Evolutionary conservation across 2,888 invertebrate species (phyloP).

Genomic region (Dolichomitus sp.): DNA sequence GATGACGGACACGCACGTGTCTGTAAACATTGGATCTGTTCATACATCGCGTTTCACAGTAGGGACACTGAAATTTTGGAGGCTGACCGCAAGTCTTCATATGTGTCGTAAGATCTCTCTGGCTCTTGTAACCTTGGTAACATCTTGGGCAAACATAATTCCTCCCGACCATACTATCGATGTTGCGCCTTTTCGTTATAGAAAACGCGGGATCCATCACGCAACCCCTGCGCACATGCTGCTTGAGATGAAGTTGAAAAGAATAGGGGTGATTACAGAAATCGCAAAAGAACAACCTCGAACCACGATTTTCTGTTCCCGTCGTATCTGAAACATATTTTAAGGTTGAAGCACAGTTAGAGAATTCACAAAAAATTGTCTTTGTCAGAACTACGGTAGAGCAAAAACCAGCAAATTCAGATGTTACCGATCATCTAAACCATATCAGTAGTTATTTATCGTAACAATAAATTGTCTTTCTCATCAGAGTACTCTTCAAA

Average conservation of each 20-base stretch:
- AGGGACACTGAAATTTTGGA: slow-evolving; percentile 76
- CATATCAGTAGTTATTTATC: not conserved
- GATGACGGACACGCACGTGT: slow-evolving; percentile 79
- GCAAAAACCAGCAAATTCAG: not conserved
- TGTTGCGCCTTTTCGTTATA: slow-evolving; percentile 59
- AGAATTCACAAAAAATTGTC: slow-evolving; percentile 3
- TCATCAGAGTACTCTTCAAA: not conserved
- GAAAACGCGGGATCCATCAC: slow-evolving; percentile 71
- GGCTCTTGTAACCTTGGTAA: slow-evolving; percentile 77
- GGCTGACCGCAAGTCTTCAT: slow-evolving; percentile 75
- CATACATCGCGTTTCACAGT: slow-evolving; percentile 72
- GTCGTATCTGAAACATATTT: not conserved
- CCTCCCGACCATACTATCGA: slow-evolving; percentile 48
- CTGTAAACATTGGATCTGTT: slow-evolving; percentile 65
- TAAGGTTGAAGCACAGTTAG: slow-evolving; percentile 16
- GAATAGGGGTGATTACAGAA: slow-evolving; percentile 71
- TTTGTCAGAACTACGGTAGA: not conserved
- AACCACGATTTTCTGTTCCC: not conserved
- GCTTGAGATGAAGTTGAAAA: slow-evolving; percentile 68
- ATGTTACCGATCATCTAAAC: not conserved
- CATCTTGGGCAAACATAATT: slow-evolving; percentile 71
- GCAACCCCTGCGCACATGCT: slow-evolving; percentile 73
- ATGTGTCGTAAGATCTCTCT: slow-evolving; percentile 42
- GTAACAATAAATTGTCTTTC: not conserved
- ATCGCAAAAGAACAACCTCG: slow-evolving; percentile 65